Evolutionary conservation across 2,888 invertebrate genomes (phyloP).

Genomic region (Euphydryas editha): DNA sequence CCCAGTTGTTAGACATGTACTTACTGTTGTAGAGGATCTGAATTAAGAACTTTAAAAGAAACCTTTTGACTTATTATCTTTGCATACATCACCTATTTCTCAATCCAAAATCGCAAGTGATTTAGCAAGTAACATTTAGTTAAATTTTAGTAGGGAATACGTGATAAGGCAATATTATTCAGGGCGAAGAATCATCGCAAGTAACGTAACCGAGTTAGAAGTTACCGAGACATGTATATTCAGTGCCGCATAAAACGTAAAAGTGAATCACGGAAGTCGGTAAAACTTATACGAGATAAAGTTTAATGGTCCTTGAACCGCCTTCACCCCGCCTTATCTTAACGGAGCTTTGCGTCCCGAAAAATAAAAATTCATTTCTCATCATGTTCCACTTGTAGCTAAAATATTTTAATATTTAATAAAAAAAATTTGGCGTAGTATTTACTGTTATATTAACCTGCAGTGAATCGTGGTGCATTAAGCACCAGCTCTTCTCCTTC

Average conservation of each 20-base stretch:
- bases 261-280: constrained; percentile 42
- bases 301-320: constrained; percentile 40
- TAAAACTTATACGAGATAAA: constrained; percentile 42
- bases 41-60: too few relatives aligned
- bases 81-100: too few relatives aligned
- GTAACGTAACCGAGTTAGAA: constrained; percentile 17
- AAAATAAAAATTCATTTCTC: constrained; percentile 27
- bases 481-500: too few relatives aligned
- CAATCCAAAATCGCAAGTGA: too few relatives aligned
- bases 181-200: background rate
- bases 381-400: constrained; percentile 7
- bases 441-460: too few relatives aligned
- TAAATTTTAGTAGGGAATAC: background rate
- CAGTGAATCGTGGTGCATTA: too few relatives aligned
- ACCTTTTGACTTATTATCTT: too few relatives aligned
- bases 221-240: constrained; percentile 28
- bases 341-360: constrained; percentile 20
- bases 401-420: background rate
- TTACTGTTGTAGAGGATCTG: too few relatives aligned
- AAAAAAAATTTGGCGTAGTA: too few relatives aligned
- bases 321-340: constrained; percentile 33
- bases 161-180: constrained; percentile 1
- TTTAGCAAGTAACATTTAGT: background rate
- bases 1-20: too few relatives aligned
- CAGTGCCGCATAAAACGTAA: constrained; percentile 34